Conservation (phyloP, 30 jellyfish, hydroid and myxozoan genomes). For the Aurelia sp. region DNA sequence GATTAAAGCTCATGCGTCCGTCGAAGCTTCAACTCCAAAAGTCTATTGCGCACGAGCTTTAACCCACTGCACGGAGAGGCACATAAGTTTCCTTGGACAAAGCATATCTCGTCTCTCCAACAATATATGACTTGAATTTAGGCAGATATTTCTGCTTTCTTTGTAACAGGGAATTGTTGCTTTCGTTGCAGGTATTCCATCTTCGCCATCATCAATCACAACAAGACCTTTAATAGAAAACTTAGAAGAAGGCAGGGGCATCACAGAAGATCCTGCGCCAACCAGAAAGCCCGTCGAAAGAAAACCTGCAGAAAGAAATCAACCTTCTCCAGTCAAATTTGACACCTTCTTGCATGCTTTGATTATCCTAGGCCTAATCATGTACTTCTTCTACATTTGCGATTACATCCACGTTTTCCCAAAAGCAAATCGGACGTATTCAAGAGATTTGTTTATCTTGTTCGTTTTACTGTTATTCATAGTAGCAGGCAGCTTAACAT, state of each 20-base stretch:
- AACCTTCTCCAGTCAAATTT: constrained; percentile 18
- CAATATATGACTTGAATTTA: too few species aligned
- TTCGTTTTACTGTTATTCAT: constrained; percentile 55
- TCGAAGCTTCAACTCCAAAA: too few species aligned
- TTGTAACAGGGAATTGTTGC: too few species aligned
- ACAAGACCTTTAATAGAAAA: neutral
- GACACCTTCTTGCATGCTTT: constrained; percentile 66
- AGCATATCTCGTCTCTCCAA: too few species aligned
- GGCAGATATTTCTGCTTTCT: too few species aligned
- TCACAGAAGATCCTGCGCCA: neutral
- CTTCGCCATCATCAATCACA: constrained; percentile 14
- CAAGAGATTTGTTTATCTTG: constrained; percentile 84
- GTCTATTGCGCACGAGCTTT: too few species aligned
- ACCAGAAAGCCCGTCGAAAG: constrained; percentile 9
- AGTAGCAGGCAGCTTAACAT: constrained; percentile 68
- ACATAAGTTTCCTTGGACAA: too few species aligned
- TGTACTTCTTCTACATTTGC: constrained; percentile 83
- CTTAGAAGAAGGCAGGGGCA: constrained; percentile 20
- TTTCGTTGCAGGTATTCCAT: constrained; percentile 21
- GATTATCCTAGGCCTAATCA: constrained; percentile 72
- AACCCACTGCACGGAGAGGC: too few species aligned
- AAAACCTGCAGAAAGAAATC: constrained; percentile 2
- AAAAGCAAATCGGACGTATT: constrained; percentile 85
- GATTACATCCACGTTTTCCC: constrained; percentile 93
- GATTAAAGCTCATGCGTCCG: too few species aligned